These are phyloP conservation scores for Artibeus lituratus DNA, from an alignment of 2,797 vertebrate genomes.

Conservation along the genomic window DNA sequence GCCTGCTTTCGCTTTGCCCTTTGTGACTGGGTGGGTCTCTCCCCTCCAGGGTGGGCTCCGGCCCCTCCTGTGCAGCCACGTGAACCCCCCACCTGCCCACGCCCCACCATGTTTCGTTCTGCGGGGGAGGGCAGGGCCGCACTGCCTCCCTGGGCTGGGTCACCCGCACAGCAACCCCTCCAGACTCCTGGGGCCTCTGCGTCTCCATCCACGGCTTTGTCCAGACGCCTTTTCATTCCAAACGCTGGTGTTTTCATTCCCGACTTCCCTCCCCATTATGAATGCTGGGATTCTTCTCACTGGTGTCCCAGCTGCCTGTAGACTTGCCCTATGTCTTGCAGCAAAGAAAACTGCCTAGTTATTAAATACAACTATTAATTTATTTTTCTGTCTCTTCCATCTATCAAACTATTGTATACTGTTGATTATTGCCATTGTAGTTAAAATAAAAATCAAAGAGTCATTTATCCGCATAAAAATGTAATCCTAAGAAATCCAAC, in stretches of 20 bases:
- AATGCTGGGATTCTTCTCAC: neutral
- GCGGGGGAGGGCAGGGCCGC: too few species aligned
- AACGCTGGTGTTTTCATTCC: neutral
- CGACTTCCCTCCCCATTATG: neutral
- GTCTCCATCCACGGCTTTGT: neutral
- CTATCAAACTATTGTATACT: neutral
- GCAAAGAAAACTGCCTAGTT: neutral
- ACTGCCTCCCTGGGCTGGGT: fast-evolving
- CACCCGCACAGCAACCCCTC: fast-evolving
- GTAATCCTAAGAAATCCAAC: neutral
- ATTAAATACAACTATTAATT: neutral
- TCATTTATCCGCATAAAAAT: neutral
- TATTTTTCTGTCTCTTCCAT: neutral
- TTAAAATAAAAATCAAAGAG: neutral
- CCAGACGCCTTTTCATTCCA: neutral
- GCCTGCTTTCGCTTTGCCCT: too few species aligned
- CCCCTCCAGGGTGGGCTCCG: neutral
- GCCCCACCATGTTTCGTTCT: too few species aligned
- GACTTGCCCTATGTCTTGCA: constrained; percentile 21
- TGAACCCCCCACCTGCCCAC: neutral
- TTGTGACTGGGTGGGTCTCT: neutral
- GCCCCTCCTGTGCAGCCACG: fast-evolving
- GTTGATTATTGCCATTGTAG: neutral
- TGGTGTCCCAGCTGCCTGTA: neutral
- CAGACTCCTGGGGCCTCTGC: fast-evolving